A percentile compares a stretch with the other conserved stretches of the same genome.
Conservation (phyloP, 2,888 invertebrate species). For the Pecten maximus region DNA sequence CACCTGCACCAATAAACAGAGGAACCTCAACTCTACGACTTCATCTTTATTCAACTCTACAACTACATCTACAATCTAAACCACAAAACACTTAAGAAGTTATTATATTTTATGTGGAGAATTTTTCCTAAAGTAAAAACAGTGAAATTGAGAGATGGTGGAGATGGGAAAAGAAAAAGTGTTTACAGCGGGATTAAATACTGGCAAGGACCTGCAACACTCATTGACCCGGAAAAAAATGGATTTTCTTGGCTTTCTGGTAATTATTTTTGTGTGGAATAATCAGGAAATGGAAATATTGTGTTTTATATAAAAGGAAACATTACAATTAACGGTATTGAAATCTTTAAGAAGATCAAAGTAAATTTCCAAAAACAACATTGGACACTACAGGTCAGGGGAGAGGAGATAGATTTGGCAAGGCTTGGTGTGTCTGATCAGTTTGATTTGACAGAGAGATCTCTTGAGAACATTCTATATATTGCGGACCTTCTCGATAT, state of each 20-base stretch:
- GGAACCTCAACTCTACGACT: no score
- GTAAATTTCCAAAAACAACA: constrained; percentile 8
- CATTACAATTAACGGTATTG: background rate
- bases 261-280: background rate
- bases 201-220: background rate
- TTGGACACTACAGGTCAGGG: constrained; percentile 38
- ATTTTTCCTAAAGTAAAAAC: background rate
- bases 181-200: background rate
- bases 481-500: constrained; percentile 18
- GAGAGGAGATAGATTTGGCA: background rate
- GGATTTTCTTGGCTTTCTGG: background rate
- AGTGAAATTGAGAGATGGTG: background rate
- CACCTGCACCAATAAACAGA: no score
- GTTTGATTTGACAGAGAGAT: background rate
- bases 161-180: background rate
- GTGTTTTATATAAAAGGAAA: background rate
- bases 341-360: constrained; percentile 20
- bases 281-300: background rate
- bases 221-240: background rate
- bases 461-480: background rate
- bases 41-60: no score
- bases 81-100: no score
- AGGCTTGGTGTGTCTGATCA: background rate
- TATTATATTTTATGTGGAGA: no score
- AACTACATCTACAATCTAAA: no score